Evolutionary conservation across 2,888 invertebrate species (phyloP).

Genomic region (Tanytarsus gracilentus): DNA sequence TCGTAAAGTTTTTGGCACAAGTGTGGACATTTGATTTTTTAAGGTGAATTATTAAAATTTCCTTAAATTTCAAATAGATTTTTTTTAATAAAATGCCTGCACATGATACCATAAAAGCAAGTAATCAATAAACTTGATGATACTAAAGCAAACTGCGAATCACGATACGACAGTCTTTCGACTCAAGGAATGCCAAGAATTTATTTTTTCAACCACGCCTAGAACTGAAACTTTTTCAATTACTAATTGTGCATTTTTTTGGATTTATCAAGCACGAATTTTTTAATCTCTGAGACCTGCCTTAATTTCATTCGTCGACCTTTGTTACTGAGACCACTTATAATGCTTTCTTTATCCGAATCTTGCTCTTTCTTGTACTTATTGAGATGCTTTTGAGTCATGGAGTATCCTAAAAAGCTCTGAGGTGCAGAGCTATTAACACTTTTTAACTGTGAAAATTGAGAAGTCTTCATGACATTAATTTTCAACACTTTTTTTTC

Average conservation of each 20-base stretch:
- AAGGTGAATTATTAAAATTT: too few species aligned
- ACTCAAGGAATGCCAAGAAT: too few species aligned
- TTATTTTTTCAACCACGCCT: too few species aligned
- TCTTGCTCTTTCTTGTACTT: conserved; percentile 27
- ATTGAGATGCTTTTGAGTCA: conserved; percentile 22
- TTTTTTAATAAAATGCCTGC: too few species aligned
- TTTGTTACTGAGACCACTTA: conserved; percentile 25
- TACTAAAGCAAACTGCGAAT: too few species aligned
- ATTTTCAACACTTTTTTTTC: background rate
- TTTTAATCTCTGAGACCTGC: conserved; percentile 5
- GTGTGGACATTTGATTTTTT: too few species aligned
- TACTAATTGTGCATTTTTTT: background rate
- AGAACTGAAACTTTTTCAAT: background rate
- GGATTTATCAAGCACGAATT: too few species aligned
- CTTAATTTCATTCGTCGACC: conserved; percentile 25
- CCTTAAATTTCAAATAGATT: too few species aligned
- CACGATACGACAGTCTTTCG: too few species aligned
- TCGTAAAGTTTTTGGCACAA: too few species aligned
- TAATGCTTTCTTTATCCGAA: conserved; percentile 18
- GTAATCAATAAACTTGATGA: too few species aligned
- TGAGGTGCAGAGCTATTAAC: background rate
- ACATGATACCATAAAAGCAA: too few species aligned
- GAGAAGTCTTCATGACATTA: background rate
- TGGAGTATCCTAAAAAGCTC: conserved; percentile 16
- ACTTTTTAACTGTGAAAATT: background rate